Evolutionary conservation across 2,888 invertebrate genomes (phyloP), one percentile per base, ranked within the genome.

Genomic region (Drosophila monieri): DNA sequence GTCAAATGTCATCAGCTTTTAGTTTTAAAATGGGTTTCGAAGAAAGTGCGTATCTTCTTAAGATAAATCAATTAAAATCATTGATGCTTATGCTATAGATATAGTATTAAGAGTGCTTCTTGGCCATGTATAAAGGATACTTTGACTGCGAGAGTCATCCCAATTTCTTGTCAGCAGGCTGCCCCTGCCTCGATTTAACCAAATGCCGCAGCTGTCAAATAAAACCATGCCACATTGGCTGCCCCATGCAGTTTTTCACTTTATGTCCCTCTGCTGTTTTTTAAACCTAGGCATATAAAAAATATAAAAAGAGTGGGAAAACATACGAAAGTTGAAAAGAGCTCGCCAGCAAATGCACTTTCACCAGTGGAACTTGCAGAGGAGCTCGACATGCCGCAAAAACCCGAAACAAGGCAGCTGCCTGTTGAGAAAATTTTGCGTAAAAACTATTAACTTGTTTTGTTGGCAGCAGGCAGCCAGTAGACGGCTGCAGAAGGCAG

Each of bases 371-470:
- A 43, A 57, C 37, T 52, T 53, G 72, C 51, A 56, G 51, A 49
- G 21, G 53, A 56, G 55, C 66, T 60, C 71, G 67, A 76, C 73
- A 78, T 72, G 78, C 71, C 71, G 61, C 80, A 71, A 74, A 81
- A 68, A 67, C 71, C 58, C 35, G 64, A 80, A 78, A 69, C 49
- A 60, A 58, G 76, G 67, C 79, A 83, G 77, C 84, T 83, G 78
- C 62, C 68, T 74, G 35, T 58, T 77, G 69, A 56, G 74, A 73
- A 62, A 65, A 70, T 75, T 69, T 73, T 76, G 67, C 68, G 67
- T 74, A 70, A 74, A 80, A 84, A 76, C 73, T 84, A 80, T 78
- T 77, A 74, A 78, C 80, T 78, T 78, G 66, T 72, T 73, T 74
- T 53, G 61, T 73, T 57, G 59, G 61, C 51, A 54, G 68, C 60